Evolutionary conservation across 2,113 vertebrate genomes (phyloP).

Genomic region (Grallaria varia): DNA sequence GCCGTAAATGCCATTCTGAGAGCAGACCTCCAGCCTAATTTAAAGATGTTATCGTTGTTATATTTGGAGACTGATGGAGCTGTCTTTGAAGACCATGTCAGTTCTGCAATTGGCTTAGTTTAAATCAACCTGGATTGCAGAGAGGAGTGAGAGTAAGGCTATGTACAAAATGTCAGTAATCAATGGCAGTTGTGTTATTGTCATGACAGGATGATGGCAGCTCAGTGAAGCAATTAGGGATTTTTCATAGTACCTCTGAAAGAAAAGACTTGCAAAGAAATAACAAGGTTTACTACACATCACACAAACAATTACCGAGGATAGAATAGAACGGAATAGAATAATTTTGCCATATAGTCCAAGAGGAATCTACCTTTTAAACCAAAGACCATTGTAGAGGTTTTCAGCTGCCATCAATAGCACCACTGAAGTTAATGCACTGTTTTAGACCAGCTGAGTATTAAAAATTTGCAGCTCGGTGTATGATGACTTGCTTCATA

Average conservation of each 20-base stretch:
- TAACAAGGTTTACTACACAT: background rate
- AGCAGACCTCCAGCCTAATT: constrained; percentile 23
- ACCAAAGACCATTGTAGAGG: background rate
- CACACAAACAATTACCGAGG: background rate
- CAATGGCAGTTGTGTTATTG: background rate
- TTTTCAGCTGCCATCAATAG: background rate
- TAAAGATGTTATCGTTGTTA: background rate
- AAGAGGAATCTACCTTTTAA: background rate
- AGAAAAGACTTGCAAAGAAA: constrained; percentile 14
- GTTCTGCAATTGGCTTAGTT: constrained; percentile 17
- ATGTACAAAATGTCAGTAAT: background rate
- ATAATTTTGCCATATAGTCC: background rate
- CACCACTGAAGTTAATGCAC: background rate
- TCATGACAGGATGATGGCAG: background rate
- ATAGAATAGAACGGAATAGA: background rate
- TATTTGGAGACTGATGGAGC: background rate
- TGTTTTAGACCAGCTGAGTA: background rate
- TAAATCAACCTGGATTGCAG: background rate
- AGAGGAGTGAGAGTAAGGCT: background rate
- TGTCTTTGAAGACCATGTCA: constrained; percentile 4
- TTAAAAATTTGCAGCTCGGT: background rate
- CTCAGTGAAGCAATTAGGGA: constrained; percentile 16
- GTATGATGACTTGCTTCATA: background rate
- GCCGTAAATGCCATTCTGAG: constrained; percentile 22
- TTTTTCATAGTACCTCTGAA: constrained; percentile 6